Conservation (phyloP, 1,140 invertebrate species). For the Acyrthosiphon pisum region DNA sequence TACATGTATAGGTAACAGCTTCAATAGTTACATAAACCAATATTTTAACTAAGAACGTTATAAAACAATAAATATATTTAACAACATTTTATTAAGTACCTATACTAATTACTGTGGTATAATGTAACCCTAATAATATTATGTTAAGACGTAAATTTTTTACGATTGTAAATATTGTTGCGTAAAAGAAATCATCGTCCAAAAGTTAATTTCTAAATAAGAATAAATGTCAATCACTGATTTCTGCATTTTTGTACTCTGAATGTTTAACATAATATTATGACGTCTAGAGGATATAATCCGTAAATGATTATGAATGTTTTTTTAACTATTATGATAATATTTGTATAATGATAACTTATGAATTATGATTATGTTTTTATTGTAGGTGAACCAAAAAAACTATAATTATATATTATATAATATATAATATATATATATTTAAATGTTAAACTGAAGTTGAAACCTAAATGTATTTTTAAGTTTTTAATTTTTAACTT, state of each 20-base stretch:
- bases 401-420: not conserved
- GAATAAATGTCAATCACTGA: constrained; percentile 18
- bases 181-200: not conserved
- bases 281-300: not conserved
- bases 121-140: not conserved
- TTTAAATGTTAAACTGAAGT: not conserved
- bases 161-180: not conserved
- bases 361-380: not conserved
- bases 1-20: constrained; percentile 30
- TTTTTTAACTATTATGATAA: constrained; percentile 4
- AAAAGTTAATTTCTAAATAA: constrained; percentile 1
- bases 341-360: not conserved
- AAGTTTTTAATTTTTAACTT: not conserved
- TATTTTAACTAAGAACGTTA: not conserved
- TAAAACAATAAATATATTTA: not conserved
- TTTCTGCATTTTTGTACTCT: not conserved
- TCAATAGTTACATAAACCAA: not conserved
- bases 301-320: not conserved
- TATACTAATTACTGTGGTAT: not conserved
- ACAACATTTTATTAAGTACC: not conserved
- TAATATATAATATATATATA: not conserved
- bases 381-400: not conserved
- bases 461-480: constrained; percentile 13
- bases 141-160: not conserved
- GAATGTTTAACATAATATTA: not conserved